Base-by-base conservation (phyloP, 1,140 invertebrate species). In the Venturia canescens region DNA sequence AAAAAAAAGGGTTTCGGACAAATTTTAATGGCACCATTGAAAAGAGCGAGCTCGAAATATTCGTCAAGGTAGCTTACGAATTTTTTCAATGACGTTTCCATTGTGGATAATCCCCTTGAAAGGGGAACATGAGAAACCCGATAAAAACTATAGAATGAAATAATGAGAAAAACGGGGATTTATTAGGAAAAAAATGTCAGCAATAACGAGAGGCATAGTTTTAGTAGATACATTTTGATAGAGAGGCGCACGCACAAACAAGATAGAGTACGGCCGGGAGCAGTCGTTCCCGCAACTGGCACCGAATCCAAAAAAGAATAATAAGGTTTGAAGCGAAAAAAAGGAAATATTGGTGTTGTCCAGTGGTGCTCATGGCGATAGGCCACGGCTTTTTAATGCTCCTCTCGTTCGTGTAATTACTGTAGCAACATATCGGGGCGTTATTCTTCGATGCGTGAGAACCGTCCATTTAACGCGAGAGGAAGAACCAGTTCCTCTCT, bases 401-500 rank as follows among this genome's bases (percentile, higher is more conserved):
- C 57, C 72, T 27, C 74, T 78, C 50, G 71, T 57, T 66, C 72
- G 79, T 72, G 69, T 81, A 83, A 83, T 82, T 78, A 79, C 67
- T 67, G 44, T 75, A 81, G 79, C 77, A 78, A 78, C 72, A 72
- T 29, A 75, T 21, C 66, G 53, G 26, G 71, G 50, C 79, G 53
- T 63, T 63, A 63, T 82, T 48, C 60, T n/a, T 63, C 82, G 81
- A 84, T 67, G 84, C 86, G 84, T 86, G 87, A 88, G 88, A 89
- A 89, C 86, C 87, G 84, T 80, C 84, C 85, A 86, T 89, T 89
- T 88, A 88, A 87, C 87, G 84, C 87, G 87, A 63, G 60, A 63
- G 21, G 60, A 63, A 87, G 85, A 90, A 90, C 89, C 88, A 87
- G 89, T 90, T 90, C 87, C 86, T 78, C 67, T 76, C 60, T 63